phyloP scores from a whole-genome alignment of 2,888 invertebrate genomes.

The Apodemia zela region DNA sequence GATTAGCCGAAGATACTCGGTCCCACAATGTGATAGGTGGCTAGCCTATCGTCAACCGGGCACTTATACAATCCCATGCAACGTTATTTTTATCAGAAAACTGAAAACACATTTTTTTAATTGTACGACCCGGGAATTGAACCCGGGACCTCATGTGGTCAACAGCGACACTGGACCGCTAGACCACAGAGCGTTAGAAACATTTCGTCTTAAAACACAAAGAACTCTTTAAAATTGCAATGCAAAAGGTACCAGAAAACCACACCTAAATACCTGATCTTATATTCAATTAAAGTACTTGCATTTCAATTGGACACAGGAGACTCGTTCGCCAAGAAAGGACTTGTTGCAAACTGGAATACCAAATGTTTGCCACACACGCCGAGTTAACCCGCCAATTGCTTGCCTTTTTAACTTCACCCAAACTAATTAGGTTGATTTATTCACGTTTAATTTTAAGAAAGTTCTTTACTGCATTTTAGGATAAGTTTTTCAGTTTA shows the following conservation, averaged over 20 bases:
- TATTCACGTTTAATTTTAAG: constrained; percentile 12
- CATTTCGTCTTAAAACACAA: too few species aligned
- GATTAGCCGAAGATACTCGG: too few species aligned
- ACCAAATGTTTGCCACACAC: constrained; percentile 22
- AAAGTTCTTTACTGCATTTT: constrained; percentile 11
- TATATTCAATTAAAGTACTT: constrained; percentile 37
- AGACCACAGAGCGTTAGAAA: too few species aligned
- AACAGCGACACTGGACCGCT: too few species aligned
- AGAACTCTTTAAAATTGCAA: not conserved
- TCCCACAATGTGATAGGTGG: too few species aligned
- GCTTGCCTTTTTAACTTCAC: constrained; percentile 21
- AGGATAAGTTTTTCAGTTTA: not conserved
- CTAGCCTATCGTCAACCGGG: too few species aligned
- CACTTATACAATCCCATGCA: too few species aligned
- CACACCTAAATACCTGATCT: constrained; percentile 30
- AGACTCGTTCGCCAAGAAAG: constrained; percentile 31
- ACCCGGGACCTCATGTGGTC: too few species aligned
- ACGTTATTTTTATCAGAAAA: too few species aligned
- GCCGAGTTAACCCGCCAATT: constrained; percentile 18
- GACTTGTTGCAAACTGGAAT: constrained; percentile 24
- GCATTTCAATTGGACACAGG: constrained; percentile 33
- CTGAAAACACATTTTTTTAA: too few species aligned
- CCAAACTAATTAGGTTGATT: constrained; percentile 19
- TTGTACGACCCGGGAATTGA: too few species aligned
- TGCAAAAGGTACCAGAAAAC: not conserved